Percentiles rank a stretch among this genome's conserved stretches.
phyloP scores from a whole-genome alignment of 2,113 vertebrate species.

The Indri indri region DNA sequence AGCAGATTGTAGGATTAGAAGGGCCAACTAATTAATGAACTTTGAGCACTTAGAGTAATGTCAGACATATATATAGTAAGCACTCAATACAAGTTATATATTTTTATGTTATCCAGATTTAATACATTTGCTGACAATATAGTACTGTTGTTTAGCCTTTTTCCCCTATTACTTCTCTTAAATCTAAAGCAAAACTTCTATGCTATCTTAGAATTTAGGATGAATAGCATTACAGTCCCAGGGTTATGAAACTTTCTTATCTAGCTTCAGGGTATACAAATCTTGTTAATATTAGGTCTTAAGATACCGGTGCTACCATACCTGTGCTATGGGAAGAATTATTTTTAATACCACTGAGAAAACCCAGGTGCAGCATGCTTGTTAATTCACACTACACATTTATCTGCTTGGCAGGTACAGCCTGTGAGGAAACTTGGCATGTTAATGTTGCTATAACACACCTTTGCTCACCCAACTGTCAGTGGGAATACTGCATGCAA shows the following conservation, averaged over 20 bases:
- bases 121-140: background rate
- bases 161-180: background rate
- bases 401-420: conserved; percentile 49
- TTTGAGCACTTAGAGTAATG: background rate
- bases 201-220: background rate
- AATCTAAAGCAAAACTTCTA: background rate
- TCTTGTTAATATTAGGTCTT: conserved; percentile 3
- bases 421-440: background rate
- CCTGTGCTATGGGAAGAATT: conserved; percentile 42
- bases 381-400: conserved; percentile 40
- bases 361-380: conserved; percentile 5
- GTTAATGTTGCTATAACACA: background rate
- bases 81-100: background rate
- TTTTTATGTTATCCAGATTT: background rate
- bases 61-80: background rate
- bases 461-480: background rate
- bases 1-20: background rate
- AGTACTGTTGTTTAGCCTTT: background rate
- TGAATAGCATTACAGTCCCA: background rate
- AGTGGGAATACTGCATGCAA: background rate
- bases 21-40: background rate
- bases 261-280: background rate
- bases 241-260: background rate
- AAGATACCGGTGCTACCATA: background rate
- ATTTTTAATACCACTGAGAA: conserved; percentile 16